Evolutionary conservation across 2,888 invertebrate species (phyloP).

Genomic region (Coremacera marginata): DNA sequence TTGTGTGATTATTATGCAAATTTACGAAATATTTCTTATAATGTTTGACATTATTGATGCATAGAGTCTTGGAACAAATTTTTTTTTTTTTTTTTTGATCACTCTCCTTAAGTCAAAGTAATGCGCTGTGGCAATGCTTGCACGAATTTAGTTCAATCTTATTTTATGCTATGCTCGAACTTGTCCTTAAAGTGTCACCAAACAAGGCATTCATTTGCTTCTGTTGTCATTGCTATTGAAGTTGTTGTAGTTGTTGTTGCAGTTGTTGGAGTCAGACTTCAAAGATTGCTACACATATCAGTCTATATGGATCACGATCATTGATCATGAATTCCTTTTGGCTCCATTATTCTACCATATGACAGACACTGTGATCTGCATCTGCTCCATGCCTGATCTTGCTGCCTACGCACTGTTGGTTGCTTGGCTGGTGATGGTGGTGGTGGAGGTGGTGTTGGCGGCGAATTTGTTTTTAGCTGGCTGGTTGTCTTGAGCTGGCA

Average conservation of each 20-base stretch:
- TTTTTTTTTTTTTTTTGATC: background rate
- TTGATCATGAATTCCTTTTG: slow-evolving; percentile 42
- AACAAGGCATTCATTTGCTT: slow-evolving; percentile 46
- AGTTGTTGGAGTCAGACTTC: background rate
- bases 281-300: slow-evolving; percentile 21
- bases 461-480: background rate
- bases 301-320: slow-evolving; percentile 43
- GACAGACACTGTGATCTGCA: slow-evolving; percentile 18
- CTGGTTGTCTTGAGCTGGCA: too few species aligned
- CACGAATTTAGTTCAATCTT: background rate
- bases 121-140: background rate
- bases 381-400: slow-evolving; percentile 7
- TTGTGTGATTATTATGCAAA: slow-evolving; percentile 29
- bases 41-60: background rate
- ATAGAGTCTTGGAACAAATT: background rate
- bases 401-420: slow-evolving; percentile 29
- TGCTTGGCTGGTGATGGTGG: background rate
- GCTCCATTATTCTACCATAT: slow-evolving; percentile 27
- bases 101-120: slow-evolving; percentile 3
- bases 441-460: background rate
- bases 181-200: slow-evolving; percentile 49
- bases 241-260: slow-evolving; percentile 7
- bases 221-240: slow-evolving; percentile 9
- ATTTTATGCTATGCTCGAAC: slow-evolving; percentile 19
- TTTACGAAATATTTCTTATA: background rate